Evolutionary conservation across 64 coral and sea anemone species (phyloP), one percentile per base, ranked within the genome.

Genomic region (Porites lutea): DNA sequence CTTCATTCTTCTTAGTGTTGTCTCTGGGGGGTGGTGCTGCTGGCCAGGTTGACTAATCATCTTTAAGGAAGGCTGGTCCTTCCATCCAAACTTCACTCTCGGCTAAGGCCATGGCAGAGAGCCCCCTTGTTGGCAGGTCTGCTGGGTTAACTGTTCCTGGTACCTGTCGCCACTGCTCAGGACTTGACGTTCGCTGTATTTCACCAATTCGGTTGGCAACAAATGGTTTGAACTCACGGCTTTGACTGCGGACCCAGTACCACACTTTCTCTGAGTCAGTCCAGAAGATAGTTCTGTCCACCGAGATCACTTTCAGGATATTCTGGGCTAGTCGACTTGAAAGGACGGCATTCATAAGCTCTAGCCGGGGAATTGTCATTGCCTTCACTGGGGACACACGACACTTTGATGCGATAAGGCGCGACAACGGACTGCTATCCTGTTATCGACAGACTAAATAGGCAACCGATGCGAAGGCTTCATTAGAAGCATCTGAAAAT

Each of bases 401-500:
- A 77, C 72, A 82, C 58, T 90, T 96, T 61, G 79, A 82, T 45
- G 65, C 79, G n/a, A 92, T 82, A 37, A 90, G 72, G 13, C 59
- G 16, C 16, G 62, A 95, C 0, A 82, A 80, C 0, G 72, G 62
- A 18, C 8, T 22, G 52, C 7, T 76, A 10, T 64, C 68, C 46
- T 64, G 19, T 45, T 92, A 92, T 37, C 46, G 62, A 62, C 61
- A 92, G 48, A 89, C 94, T 37, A 92, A 65, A 50, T 92, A 96
- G 48, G 71, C 85, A 45, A 67, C 85, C 22, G 86, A 52, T 44
- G 89, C 78, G 61, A 89, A 89, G 59, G 72, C 78, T 9, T 92
- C 85, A 63, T 96, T 75, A 10, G 89, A 96, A 3, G 89, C 86
- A 52, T 96, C 79, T 61, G 70, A 92, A 23, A 95, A 95, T 13